Evolutionary conservation across 2,113 vertebrate genomes (phyloP).

Genomic region (Chinchilla lanigera): DNA sequence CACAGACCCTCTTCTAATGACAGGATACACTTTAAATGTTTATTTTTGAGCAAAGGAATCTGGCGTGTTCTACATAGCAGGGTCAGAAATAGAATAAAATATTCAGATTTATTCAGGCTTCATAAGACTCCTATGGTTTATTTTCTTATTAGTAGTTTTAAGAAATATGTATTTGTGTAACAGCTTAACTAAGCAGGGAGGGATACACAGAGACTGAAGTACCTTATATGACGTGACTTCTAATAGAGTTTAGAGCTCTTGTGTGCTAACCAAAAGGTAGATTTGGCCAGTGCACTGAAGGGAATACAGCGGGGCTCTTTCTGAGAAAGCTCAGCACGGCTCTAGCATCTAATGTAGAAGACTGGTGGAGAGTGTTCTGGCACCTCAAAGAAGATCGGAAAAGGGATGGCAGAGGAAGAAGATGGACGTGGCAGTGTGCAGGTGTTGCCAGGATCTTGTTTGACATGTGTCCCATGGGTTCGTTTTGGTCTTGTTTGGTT

Average conservation of each 20-base stretch:
- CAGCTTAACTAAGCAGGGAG: background rate
- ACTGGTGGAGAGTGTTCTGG: background rate
- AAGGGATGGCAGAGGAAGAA: background rate
- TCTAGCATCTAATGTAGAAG: background rate
- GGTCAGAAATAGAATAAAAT: background rate
- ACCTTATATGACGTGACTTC: background rate
- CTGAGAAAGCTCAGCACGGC: background rate
- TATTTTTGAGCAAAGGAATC: constrained; percentile 25
- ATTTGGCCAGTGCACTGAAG: background rate
- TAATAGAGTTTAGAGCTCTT: background rate
- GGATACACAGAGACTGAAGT: background rate
- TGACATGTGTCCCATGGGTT: background rate
- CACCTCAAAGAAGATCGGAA: background rate
- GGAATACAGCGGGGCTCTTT: background rate
- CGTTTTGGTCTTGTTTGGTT: background rate
- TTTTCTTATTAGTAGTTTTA: background rate
- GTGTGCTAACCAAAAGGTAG: background rate
- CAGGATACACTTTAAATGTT: background rate
- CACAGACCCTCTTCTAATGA: background rate
- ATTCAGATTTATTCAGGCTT: background rate
- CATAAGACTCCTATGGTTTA: background rate
- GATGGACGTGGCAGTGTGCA: too few species aligned
- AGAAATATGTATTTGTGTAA: background rate
- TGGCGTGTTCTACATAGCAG: background rate
- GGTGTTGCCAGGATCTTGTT: background rate